Conservation (phyloP, 1,140 invertebrate species). For the Macrocentrus cingulum region DNA sequence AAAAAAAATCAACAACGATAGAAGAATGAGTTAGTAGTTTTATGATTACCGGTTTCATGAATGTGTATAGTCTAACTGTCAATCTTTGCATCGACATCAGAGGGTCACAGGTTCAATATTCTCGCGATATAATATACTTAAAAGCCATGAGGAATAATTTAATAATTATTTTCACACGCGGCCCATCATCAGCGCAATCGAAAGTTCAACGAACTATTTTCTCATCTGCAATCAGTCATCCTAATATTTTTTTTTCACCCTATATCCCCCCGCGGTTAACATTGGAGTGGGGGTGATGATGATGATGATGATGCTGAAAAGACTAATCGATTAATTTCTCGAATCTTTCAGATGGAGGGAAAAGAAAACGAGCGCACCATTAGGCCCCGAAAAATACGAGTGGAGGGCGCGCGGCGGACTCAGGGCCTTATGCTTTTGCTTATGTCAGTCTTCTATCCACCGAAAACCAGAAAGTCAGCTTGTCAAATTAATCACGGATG, state of each 20-base stretch:
- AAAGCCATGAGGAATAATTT: background rate
- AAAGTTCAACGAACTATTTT: background rate
- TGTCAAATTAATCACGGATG: conserved; percentile 62
- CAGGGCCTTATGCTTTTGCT: too few relatives aligned
- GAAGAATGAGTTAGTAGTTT: too few relatives aligned
- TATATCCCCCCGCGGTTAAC: background rate
- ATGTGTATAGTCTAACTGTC: conserved; percentile 6
- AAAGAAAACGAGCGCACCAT: background rate
- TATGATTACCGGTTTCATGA: conserved; percentile 18
- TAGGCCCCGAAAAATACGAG: conserved; percentile 37
- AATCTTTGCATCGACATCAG: conserved; percentile 19
- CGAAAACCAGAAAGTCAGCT: conserved; percentile 61
- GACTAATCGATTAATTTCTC: conserved; percentile 6
- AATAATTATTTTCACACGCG: background rate
- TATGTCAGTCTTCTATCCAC: conserved; percentile 37
- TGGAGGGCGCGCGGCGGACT: conserved; percentile 42
- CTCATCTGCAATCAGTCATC: background rate
- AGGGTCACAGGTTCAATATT: too few relatives aligned
- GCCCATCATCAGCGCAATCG: background rate
- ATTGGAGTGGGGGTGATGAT: background rate
- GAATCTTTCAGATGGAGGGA: background rate
- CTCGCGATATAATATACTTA: background rate
- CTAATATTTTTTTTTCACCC: background rate
- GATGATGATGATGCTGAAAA: background rate
- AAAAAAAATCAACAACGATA: too few relatives aligned